Evolutionary conservation across 2,797 vertebrate genomes (phyloP).

Genomic region (Scleropages formosus): DNA sequence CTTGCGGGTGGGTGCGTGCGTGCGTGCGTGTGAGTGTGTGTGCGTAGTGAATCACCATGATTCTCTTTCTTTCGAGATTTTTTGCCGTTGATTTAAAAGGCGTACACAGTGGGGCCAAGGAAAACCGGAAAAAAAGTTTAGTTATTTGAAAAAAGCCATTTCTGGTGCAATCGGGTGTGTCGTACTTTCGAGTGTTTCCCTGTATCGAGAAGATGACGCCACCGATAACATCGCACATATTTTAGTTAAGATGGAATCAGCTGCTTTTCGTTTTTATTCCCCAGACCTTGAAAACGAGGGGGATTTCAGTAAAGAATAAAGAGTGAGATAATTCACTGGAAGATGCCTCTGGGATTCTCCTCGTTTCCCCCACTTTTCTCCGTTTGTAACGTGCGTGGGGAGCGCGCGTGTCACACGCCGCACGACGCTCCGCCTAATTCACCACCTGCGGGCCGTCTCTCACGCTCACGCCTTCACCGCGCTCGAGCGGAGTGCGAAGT

Average conservation of each 20-base stretch:
- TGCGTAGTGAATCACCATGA: too few species aligned
- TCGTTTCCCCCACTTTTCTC: slow-evolving; percentile 8
- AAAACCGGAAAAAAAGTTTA: not conserved
- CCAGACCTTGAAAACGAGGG: slow-evolving; percentile 22
- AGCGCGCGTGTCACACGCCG: not conserved
- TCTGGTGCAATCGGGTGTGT: not conserved
- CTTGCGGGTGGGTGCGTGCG: not conserved
- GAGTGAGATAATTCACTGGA: slow-evolving; percentile 6
- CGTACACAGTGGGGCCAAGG: too few species aligned
- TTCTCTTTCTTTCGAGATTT: not conserved
- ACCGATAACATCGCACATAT: slow-evolving; percentile 1
- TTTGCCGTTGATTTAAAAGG: not conserved
- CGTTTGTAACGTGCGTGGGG: not conserved
- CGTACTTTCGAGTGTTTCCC: not conserved
- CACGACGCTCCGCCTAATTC: not conserved
- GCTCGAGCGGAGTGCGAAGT: not conserved
- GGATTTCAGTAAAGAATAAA: slow-evolving; percentile 25
- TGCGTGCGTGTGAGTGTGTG: not conserved
- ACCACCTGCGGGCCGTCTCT: not conserved
- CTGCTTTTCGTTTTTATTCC: not conserved
- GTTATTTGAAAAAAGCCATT: not conserved
- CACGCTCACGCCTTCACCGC: not conserved
- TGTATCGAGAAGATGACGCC: not conserved
- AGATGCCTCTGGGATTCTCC: not conserved
- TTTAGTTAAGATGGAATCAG: slow-evolving; percentile 24